A percentile compares a stretch with the other conserved stretches of the same genome.
Conservation (phyloP, 2,797 vertebrate genomes). For the Phyllotis vaccarum region DNA sequence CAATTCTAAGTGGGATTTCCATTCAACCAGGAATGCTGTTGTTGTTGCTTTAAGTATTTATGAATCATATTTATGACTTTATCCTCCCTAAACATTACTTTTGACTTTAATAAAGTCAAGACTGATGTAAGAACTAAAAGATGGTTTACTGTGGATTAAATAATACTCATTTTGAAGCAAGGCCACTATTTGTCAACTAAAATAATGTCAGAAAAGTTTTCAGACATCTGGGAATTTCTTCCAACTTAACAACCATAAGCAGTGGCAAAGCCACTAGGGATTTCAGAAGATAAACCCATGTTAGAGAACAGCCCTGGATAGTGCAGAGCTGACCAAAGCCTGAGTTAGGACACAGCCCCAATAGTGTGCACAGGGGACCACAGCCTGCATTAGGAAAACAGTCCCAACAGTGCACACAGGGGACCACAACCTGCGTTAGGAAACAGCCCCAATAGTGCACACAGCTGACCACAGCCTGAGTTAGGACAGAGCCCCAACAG, state of each 20-base stretch:
- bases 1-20: slow-evolving; percentile 80
- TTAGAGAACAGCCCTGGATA: background rate
- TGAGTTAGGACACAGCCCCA: background rate
- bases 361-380: background rate
- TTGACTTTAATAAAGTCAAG: slow-evolving; percentile 83
- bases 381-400: background rate
- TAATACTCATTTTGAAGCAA: slow-evolving; percentile 68
- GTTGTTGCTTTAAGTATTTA: slow-evolving; percentile 80
- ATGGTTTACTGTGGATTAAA: slow-evolving; percentile 74
- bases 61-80: slow-evolving; percentile 82
- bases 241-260: slow-evolving; percentile 40
- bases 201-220: slow-evolving; percentile 75
- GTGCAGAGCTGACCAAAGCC: background rate
- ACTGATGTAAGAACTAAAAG: slow-evolving; percentile 74
- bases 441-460: background rate
- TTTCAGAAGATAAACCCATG: slow-evolving; percentile 24
- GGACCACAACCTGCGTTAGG: background rate
- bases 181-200: slow-evolving; percentile 69
- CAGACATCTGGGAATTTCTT: slow-evolving; percentile 64
- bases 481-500: background rate
- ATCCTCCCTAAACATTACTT: slow-evolving; percentile 82
- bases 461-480: background rate
- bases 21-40: slow-evolving; percentile 74
- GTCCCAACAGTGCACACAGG: background rate
- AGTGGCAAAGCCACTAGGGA: slow-evolving; percentile 18